Base-by-base conservation (phyloP, 2,888 invertebrate species). In the Neocrepidodera transversa region DNA sequence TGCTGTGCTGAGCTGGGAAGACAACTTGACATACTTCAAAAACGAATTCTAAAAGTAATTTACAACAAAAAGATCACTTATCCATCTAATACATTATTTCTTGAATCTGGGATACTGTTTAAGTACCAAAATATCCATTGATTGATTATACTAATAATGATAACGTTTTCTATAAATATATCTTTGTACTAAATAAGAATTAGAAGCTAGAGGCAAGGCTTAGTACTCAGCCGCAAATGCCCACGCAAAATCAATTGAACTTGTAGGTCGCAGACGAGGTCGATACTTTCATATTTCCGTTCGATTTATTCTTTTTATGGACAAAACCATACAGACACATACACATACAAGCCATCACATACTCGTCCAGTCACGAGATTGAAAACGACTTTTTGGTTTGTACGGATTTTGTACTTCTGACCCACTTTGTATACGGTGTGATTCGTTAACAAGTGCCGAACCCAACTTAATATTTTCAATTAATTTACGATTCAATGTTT, bases 211-310 rank as follows among this genome's bases (percentile, higher is more conserved):
- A 42, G 20, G 20, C 42, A 35, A 50, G 30, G 26, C 50, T n/a
- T n/a, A n/a, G n/a, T n/a, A n/a, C n/a, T 57, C 35, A 14, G 53
- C 52, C 51, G 32, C 47, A 20, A 48, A 35, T 62, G 59, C 71
- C 70, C 68, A 71, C 73, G 69, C 68, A 65, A 65, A 57, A 66
- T 45, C 53, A 60, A 71, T 66, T 73, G 71, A 74, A 75, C 72
- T 72, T 72, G 74, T 74, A 68, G 75, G 75, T 72, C 73, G 73
- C 71, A 74, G 73, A 74, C 74, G 74, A 74, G 74, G 75, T 72
- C 73, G 70, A 66, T 65, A 72, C 73, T 71, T 72, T 73, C 70
- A 68, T 70, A 69, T 70, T 69, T 66, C 66, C 65, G 51, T 64
- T 60, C 62, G 62, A 65, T 58, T 64, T 38, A 58, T 51, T 45